These are phyloP conservation scores for Sternotherus odoratus DNA, from an alignment of 2,797 vertebrate species.

Conservation along the genomic window DNA sequence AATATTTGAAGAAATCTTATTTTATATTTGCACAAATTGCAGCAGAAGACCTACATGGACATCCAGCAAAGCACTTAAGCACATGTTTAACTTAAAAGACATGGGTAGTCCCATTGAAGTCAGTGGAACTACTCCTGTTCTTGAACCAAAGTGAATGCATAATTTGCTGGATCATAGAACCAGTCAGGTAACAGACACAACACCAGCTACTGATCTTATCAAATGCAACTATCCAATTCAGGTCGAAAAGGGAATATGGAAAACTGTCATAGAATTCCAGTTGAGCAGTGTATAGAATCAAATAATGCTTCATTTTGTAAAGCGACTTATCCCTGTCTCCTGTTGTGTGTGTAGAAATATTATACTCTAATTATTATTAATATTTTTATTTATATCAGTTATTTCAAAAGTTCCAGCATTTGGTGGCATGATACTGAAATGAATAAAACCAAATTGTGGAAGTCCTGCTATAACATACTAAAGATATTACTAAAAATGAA, in stretches of 20 bases:
- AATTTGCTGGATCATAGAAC: neutral
- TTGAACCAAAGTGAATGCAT: neutral
- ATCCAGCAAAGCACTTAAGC: neutral
- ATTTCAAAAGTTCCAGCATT: neutral
- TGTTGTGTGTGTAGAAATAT: neutral
- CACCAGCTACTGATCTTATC: neutral
- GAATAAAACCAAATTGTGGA: neutral
- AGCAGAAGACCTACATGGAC: neutral
- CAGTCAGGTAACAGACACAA: neutral
- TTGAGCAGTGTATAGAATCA: neutral
- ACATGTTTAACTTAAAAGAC: neutral
- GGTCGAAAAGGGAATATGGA: neutral
- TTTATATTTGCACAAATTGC: neutral
- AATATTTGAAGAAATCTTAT: neutral
- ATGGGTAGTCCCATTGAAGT: neutral
- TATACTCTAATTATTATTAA: neutral
- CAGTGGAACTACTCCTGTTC: neutral
- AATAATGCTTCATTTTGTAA: neutral
- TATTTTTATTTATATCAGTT: neutral
- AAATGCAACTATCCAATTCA: neutral
- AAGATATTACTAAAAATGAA: neutral
- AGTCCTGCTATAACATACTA: neutral
- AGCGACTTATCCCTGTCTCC: neutral
- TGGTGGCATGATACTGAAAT: neutral
- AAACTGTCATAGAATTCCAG: neutral